Conservation (phyloP, 92 coral and sea anemone species). For the Galaxea fascicularis region DNA sequence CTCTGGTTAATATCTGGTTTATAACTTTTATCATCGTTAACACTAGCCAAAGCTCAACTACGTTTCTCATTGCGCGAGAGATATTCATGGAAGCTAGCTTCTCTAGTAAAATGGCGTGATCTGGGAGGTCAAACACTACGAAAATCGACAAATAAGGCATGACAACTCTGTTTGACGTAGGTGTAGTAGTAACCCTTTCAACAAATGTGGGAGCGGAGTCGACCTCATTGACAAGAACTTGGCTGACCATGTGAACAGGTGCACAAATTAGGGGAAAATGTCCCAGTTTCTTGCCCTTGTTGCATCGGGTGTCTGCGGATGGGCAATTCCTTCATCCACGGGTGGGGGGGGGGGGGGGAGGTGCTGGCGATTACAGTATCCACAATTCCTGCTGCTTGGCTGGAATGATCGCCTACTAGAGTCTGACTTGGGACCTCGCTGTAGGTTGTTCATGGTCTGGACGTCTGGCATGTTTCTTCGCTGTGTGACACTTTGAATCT, state of each 20-base stretch:
- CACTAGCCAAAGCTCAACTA: too few species aligned
- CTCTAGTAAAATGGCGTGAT: neutral
- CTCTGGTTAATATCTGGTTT: too few species aligned
- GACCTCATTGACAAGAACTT: neutral
- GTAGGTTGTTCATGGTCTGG: neutral
- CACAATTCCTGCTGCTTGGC: too few species aligned
- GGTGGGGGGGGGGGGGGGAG: too few species aligned
- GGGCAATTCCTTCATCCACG: conserved; percentile 61
- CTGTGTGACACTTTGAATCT: conserved; percentile 35
- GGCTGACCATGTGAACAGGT: neutral
- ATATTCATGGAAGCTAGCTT: neutral
- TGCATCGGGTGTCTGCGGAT: conserved; percentile 42
- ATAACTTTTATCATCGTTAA: too few species aligned
- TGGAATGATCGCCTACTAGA: conserved; percentile 7
- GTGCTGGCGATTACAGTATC: conserved; percentile 27
- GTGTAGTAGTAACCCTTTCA: too few species aligned
- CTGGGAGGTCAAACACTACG: neutral
- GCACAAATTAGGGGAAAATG: neutral
- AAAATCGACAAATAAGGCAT: neutral
- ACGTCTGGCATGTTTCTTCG: conserved; percentile 13
- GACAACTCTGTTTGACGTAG: neutral
- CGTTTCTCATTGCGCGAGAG: too few species aligned
- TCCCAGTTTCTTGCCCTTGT: conserved; percentile 13
- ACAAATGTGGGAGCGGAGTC: too few species aligned
- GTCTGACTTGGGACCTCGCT: neutral